Evolutionary conservation across 2,888 invertebrate genomes (phyloP), one percentile per base, ranked within the genome.

Genomic region (Micoletzkya japonica): DNA sequence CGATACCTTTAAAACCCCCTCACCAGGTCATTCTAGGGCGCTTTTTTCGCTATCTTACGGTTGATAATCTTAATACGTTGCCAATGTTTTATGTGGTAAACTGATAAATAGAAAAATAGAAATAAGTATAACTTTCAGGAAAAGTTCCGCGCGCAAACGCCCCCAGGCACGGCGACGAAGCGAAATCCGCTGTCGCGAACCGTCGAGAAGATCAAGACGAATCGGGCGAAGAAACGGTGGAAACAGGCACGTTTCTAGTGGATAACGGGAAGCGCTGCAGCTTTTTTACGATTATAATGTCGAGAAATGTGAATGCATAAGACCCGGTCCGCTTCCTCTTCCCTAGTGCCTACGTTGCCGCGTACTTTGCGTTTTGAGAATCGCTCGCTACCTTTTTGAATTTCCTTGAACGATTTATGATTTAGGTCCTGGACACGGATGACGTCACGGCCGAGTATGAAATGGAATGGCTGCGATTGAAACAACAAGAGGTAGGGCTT

Each of bases 201-300:
- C 2, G 80, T 84, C 14, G 75, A 76, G 20, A 81, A 81, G 71
- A 77, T 83, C 77, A 78, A 77, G 68, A 76, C 77, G 52, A 79
- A 80, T 61, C 61, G 81, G 32, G 79, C 79, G 4, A 81, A 81
- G 67, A 68, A 77, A 20, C 75, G 84, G 50, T 84, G 84, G 84
- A 76, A 77, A 50, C 72, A 81, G 61, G 76, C 79, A 4, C 14
- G 74, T 57, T 26, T 52, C n/a, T 32, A 36, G 7, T 17, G 59
- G 10, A 1, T 59, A 17, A 10, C 7, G 7, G 7, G n/a, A 17
- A 17, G 39, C 39, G 6, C 39, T 39, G 39, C n/a, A n/a, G n/a
- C n/a, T n/a, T n/a, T n/a, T n/a, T n/a, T n/a, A n/a, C n/a, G n/a
- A n/a, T n/a, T n/a, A n/a, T n/a, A n/a, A n/a, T n/a, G n/a, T n/a